phyloP scores from a whole-genome alignment of 2,113 vertebrate genomes.

The Amphilophus citrinellus region DNA sequence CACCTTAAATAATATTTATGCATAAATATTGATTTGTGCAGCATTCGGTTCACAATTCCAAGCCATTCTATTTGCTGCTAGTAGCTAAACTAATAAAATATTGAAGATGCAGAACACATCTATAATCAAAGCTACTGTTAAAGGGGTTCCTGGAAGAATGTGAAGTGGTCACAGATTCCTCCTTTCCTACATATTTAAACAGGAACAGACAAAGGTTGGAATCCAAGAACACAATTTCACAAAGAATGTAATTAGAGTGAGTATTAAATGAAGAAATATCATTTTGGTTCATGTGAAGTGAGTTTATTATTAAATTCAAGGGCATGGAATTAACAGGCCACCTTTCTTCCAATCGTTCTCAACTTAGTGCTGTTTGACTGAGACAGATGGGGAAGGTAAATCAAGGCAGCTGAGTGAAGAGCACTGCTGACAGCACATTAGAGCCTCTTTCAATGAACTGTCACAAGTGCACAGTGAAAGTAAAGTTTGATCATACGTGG shows the following conservation, averaged over 20 bases:
- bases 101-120: not conserved
- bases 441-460: slow-evolving; percentile 82
- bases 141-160: not conserved
- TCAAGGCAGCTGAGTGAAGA: slow-evolving; percentile 82
- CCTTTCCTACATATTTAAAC: slow-evolving; percentile 3
- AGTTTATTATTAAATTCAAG: slow-evolving; percentile 51
- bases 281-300: slow-evolving; percentile 22
- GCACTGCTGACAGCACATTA: slow-evolving; percentile 83
- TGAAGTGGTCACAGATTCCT: not conserved
- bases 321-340: slow-evolving; percentile 64
- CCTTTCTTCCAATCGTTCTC: slow-evolving; percentile 53
- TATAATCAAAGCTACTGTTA: not conserved
- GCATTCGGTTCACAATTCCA: not conserved
- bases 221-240: not conserved
- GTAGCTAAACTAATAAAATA: slow-evolving; percentile 7
- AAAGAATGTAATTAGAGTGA: slow-evolving; percentile 8
- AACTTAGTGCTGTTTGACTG: slow-evolving; percentile 73
- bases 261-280: slow-evolving; percentile 15
- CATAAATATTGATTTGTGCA: slow-evolving; percentile 1
- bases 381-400: slow-evolving; percentile 83
- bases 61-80: not conserved
- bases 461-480: slow-evolving; percentile 80
- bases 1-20: not conserved
- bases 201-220: not conserved
- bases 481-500: slow-evolving; percentile 82